Percentiles rank a stretch among this genome's conserved stretches.
These are phyloP conservation scores for Hipposideros larvatus DNA, from an alignment of 2,797 vertebrate species.

Conservation along the genomic window DNA sequence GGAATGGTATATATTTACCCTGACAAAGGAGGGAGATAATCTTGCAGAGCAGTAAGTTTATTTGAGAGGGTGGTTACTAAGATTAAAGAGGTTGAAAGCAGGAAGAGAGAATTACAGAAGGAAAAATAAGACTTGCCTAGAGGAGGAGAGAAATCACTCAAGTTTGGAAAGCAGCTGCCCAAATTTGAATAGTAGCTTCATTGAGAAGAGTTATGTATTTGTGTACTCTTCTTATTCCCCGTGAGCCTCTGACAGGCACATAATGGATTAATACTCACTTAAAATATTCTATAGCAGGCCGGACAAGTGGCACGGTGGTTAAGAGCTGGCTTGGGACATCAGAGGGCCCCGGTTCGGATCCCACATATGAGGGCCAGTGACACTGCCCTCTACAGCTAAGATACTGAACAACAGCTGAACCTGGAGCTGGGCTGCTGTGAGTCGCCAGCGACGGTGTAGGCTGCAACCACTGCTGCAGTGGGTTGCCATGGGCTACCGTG, in stretches of 20 bases:
- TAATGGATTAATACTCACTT: conserved; percentile 10
- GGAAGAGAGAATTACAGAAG: conserved; percentile 27
- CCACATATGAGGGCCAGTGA: too few species aligned
- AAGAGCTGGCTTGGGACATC: too few species aligned
- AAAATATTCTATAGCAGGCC: background rate
- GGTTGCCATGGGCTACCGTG: too few species aligned
- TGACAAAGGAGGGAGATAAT: conserved; percentile 63
- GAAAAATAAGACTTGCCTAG: conserved; percentile 46
- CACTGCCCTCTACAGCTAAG: too few species aligned
- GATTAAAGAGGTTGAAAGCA: conserved; percentile 18
- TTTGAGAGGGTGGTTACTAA: conserved; percentile 53
- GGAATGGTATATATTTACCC: conserved; percentile 44
- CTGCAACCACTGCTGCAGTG: too few species aligned
- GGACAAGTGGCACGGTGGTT: too few species aligned
- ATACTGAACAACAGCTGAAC: too few species aligned
- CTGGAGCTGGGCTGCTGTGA: too few species aligned
- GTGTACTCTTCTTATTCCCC: background rate
- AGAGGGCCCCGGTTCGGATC: too few species aligned
- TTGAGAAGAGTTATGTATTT: background rate
- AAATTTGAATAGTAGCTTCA: conserved; percentile 20
- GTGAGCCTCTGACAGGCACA: background rate
- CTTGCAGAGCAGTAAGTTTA: conserved; percentile 15
- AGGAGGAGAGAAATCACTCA: conserved; percentile 2
- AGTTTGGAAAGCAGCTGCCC: conserved; percentile 30
- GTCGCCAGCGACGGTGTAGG: too few species aligned